phyloP scores from a whole-genome alignment of 2,113 vertebrate species.

The Microcebus griseorufus region DNA sequence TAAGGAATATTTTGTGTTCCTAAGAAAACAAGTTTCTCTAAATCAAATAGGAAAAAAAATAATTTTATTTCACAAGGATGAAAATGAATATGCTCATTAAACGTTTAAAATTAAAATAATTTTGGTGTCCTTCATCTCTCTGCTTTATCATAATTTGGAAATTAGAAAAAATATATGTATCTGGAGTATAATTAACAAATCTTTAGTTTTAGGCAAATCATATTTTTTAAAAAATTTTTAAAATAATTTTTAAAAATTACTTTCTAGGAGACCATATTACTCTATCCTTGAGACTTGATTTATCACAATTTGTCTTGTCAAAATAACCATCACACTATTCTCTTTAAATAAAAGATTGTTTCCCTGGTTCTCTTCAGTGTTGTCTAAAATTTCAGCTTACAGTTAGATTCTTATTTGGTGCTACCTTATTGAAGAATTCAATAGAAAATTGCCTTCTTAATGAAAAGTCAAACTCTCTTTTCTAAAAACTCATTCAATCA shows the following conservation, averaged over 20 bases:
- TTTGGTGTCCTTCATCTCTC: background rate
- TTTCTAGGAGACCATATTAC: background rate
- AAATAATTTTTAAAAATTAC: background rate
- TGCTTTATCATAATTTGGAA: background rate
- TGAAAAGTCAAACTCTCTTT: conserved; percentile 35
- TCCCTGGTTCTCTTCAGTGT: background rate
- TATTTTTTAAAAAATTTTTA: background rate
- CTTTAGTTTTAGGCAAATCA: conserved; percentile 6
- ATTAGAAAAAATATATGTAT: background rate
- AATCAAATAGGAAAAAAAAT: background rate
- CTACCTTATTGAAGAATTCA: conserved; percentile 30
- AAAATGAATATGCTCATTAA: background rate
- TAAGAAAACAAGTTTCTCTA: background rate
- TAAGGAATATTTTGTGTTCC: background rate
- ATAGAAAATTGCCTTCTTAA: background rate
- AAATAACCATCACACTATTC: background rate
- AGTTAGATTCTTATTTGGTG: conserved; percentile 38
- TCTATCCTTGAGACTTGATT: background rate
- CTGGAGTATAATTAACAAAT: background rate
- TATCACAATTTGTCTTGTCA: background rate
- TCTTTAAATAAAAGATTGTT: conserved; percentile 7
- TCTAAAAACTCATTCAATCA: conserved; percentile 2
- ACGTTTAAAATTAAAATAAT: conserved; percentile 28
- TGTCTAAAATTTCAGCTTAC: conserved; percentile 1
- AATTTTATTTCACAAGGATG: background rate